Evolutionary conservation across 1,140 invertebrate species (phyloP).

Genomic region (Drosophila willistoni): DNA sequence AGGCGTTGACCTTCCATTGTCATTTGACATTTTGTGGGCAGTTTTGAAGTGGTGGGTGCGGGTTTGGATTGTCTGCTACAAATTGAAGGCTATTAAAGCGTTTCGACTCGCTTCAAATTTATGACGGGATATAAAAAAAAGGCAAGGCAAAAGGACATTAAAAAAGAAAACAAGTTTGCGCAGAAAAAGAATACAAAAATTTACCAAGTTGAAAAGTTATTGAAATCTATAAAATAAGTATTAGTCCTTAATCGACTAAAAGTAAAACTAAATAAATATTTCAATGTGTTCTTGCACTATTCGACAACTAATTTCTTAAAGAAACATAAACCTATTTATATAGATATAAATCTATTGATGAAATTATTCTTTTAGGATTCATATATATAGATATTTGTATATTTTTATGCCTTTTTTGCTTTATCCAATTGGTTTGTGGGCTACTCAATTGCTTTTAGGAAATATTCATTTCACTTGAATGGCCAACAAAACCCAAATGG

Average conservation of each 20-base stretch:
- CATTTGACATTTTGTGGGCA: slow-evolving; percentile 49
- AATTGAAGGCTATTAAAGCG: slow-evolving; percentile 38
- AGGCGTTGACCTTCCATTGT: slow-evolving; percentile 55
- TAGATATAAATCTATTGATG: background rate
- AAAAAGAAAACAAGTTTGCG: slow-evolving; percentile 1
- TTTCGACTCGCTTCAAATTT: slow-evolving; percentile 21
- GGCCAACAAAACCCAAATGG: background rate
- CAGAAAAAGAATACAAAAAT: background rate
- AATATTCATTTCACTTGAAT: slow-evolving; percentile 10
- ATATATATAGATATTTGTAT: background rate
- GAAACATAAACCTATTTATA: background rate
- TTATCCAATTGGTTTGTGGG: background rate
- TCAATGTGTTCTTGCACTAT: background rate
- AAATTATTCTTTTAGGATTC: background rate
- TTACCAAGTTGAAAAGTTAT: too few species aligned
- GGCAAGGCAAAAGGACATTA: background rate
- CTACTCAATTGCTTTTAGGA: slow-evolving; percentile 6
- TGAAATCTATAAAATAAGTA: too few species aligned
- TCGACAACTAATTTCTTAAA: background rate
- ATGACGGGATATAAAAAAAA: slow-evolving; percentile 16
- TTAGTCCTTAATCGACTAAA: too few species aligned
- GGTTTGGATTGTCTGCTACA: slow-evolving; percentile 1
- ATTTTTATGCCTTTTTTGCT: background rate
- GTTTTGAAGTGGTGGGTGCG: slow-evolving; percentile 28
- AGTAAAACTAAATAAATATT: too few species aligned